Percentiles rank a stretch among this genome's conserved stretches.
Evolutionary conservation across 1,140 invertebrate genomes (phyloP).

Genomic region (Callitettix versicolor): DNA sequence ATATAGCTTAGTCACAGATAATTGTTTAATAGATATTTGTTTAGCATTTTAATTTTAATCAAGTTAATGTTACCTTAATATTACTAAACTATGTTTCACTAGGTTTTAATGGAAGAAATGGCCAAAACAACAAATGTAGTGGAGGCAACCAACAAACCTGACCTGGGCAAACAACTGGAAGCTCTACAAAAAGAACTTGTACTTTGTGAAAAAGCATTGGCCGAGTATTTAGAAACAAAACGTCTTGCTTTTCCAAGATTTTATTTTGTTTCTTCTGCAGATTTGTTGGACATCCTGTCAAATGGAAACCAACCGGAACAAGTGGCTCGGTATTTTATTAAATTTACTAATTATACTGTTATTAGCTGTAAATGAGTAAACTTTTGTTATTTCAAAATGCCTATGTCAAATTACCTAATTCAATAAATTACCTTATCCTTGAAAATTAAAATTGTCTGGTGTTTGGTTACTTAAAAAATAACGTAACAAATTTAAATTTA

Average conservation of each 20-base stretch:
- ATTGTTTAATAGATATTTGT: too few species aligned
- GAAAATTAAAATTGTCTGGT: too few species aligned
- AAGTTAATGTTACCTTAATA: too few species aligned
- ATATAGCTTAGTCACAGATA: too few species aligned
- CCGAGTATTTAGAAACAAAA: constrained; percentile 95
- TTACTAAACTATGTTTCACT: constrained; percentile 2
- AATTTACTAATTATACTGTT: constrained; percentile 5
- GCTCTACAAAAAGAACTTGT: constrained; percentile 72
- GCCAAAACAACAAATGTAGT: constrained; percentile 75
- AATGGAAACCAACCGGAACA: constrained; percentile 88
- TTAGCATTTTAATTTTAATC: too few species aligned
- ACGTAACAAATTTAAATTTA: too few species aligned
- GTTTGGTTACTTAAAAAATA: too few species aligned
- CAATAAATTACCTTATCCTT: too few species aligned
- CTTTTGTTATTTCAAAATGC: too few species aligned
- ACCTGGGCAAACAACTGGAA: constrained; percentile 68
- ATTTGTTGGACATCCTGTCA: constrained; percentile 88
- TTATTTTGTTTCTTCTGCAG: constrained; percentile 95
- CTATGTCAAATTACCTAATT: too few species aligned
- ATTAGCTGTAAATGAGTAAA: too few species aligned
- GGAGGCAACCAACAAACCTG: constrained; percentile 76
- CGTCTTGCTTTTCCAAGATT: constrained; percentile 92
- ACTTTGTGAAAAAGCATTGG: constrained; percentile 92
- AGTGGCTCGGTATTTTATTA: constrained; percentile 42
- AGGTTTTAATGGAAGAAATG: constrained; percentile 53